phyloP scores from a whole-genome alignment of 2,797 vertebrate genomes.

The Delichon dasypus region DNA sequence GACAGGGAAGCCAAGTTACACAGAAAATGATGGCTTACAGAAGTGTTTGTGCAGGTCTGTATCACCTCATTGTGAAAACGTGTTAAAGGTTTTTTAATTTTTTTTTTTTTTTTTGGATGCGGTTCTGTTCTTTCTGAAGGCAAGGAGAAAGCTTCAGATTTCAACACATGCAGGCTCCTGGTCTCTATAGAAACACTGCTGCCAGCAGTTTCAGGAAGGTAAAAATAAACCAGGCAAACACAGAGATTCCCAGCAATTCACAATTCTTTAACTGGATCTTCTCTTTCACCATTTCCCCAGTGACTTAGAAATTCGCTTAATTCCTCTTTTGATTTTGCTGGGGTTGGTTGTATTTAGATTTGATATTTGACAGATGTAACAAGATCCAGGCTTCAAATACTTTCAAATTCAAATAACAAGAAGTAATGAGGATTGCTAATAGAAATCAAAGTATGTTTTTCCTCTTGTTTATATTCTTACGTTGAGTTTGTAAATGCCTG shows the following conservation, averaged over 20 bases:
- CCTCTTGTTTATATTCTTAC: not conserved
- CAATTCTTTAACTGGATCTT: not conserved
- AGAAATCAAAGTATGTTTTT: not conserved
- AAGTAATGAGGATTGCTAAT: not conserved
- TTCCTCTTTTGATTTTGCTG: not conserved
- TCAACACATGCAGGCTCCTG: not conserved
- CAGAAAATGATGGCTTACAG: not conserved
- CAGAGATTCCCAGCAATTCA: not conserved
- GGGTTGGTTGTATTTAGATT: not conserved
- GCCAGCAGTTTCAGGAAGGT: not conserved
- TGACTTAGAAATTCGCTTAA: not conserved
- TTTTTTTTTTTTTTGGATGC: not conserved
- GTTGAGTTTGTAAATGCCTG: not conserved
- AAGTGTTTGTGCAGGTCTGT: not conserved
- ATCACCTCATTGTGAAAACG: not conserved
- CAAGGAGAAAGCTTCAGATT: not conserved
- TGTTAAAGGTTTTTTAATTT: not conserved
- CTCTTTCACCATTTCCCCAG: not conserved
- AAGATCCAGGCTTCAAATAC: not conserved
- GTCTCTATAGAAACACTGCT: not conserved
- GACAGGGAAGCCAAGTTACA: not conserved
- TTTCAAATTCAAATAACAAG: not conserved
- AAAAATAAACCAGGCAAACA: not conserved
- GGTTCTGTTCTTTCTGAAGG: not conserved
- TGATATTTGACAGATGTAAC: not conserved